phyloP scores from a whole-genome alignment of 2,113 vertebrate species.

The Athene noctua region DNA sequence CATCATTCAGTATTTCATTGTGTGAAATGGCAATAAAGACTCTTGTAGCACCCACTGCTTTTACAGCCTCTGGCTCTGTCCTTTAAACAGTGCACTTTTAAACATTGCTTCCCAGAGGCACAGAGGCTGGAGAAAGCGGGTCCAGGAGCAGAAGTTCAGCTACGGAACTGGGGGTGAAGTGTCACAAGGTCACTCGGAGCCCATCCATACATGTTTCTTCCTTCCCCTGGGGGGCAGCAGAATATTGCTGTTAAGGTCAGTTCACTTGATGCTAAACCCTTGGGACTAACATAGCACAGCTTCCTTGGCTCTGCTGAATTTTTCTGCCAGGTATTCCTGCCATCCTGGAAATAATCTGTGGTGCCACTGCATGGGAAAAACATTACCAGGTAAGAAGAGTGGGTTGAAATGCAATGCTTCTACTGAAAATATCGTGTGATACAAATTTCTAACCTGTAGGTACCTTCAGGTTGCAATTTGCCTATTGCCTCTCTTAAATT shows the following conservation, averaged over 20 bases:
- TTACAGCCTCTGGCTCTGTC: background rate
- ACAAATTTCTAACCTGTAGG: background rate
- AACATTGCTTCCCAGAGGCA: background rate
- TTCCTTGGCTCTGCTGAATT: background rate
- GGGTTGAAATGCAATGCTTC: background rate
- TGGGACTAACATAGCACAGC: background rate
- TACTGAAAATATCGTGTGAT: background rate
- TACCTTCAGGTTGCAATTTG: background rate
- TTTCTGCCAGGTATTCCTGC: background rate
- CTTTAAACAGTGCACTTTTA: background rate
- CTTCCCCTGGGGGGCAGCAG: conserved; percentile 69
- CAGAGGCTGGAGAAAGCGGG: background rate
- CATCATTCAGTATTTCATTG: background rate
- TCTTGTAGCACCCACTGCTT: background rate
- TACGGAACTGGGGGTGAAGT: background rate
- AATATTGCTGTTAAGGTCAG: conserved; percentile 55
- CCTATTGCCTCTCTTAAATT: background rate
- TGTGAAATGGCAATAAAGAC: conserved; percentile 13
- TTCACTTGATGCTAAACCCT: background rate
- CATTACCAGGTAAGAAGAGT: background rate
- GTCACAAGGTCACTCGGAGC: background rate
- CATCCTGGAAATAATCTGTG: background rate
- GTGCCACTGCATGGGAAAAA: background rate
- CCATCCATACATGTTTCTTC: conserved; percentile 4
- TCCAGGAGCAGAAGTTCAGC: background rate